These are phyloP conservation scores for human (Homo sapiens) DNA, from an alignment of 2,113 vertebrate genomes.

Conservation along the genomic window GRCh38 chr20:44913501-44914000, in stretches of 20 bases:
- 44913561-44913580: too few relatives aligned
- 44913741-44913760: background rate
- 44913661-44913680: too few relatives aligned
- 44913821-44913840: background rate
- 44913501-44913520: too few relatives aligned
- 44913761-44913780: background rate
- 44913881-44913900: background rate
- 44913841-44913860: background rate
- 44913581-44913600: too few relatives aligned
- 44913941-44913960: background rate
- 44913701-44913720: background rate
- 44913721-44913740: background rate
- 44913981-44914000: background rate
- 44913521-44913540: too few relatives aligned
- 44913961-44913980: background rate
- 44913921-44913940: background rate
- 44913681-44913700: too few relatives aligned
- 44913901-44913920: background rate
- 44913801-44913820: background rate
- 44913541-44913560: too few relatives aligned
- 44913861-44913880: background rate
- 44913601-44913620: too few relatives aligned
- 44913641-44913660: too few relatives aligned
- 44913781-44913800: background rate
- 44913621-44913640: too few relatives aligned